Evolutionary conservation across 2,797 vertebrate species (phyloP), one percentile per base, ranked within the genome.

Genomic region (Morelia viridis): DNA sequence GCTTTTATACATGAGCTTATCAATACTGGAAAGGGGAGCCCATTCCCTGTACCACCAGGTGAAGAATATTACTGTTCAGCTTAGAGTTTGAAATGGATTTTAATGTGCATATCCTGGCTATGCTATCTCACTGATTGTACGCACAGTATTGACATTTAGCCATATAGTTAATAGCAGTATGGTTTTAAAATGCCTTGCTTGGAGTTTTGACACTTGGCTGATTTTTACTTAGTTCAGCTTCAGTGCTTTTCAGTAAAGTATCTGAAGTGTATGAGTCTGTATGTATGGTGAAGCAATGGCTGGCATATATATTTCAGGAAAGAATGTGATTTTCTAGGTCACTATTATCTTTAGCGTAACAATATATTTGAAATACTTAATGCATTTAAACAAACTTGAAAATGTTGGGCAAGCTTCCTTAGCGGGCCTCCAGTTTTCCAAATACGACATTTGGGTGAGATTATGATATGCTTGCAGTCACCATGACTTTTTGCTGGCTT

Each of bases 161-260:
- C 50, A 56, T 71, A 65, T 35, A 89, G 88, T 71, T 56, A 68
- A 28, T 68, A 56, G 28, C 46, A 56, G 50, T n/a, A 53, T 88
- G 87, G 50, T 89, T 89, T 89, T 89, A 56, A 68, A 89, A 89
- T 89, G 50, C 53, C 64, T 31, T 57, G n/a, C 50, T 56, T 56
- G 28, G n/a, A 46, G 15, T 65, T 88, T 89, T 56, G 50, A 35
- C 64, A 71, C 88, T 57, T 71, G 64, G 64, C n/a, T 89, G 88
- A 19, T 57, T 89, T 89, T 89, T 89, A 71, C 31, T 89, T 89
- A 68, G 88, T 89, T 89, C 88, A 71, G 64, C 88, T 71, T 89
- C 88, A 71, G 64, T 89, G 88, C 64, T 71, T 31, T 53, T 65
- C 50, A 89, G 56, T 57, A 56, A 68, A 53, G n/a, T 71, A 68